Evolutionary conservation across 2,888 invertebrate genomes (phyloP).

Genomic region (Helicoverpa assulta): DNA sequence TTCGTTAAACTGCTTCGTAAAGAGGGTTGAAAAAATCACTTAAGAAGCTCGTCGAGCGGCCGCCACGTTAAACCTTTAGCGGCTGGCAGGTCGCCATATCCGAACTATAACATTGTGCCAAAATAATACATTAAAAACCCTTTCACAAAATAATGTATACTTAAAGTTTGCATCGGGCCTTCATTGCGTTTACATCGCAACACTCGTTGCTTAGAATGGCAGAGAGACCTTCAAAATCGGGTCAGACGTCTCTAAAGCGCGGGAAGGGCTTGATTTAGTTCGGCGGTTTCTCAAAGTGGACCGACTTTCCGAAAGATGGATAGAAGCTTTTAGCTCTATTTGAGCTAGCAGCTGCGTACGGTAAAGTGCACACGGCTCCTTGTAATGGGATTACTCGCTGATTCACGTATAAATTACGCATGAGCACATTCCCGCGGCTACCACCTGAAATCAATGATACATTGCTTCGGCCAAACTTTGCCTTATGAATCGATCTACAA

Average conservation of each 20-base stretch:
- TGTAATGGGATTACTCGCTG: slow-evolving; percentile 77
- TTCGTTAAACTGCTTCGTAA: slow-evolving; percentile 82
- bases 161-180: slow-evolving; percentile 76
- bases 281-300: slow-evolving; percentile 83
- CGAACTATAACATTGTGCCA: slow-evolving; percentile 82
- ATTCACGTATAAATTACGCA: slow-evolving; percentile 79
- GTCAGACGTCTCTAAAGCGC: slow-evolving; percentile 77
- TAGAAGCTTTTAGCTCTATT: slow-evolving; percentile 87
- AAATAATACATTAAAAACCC: slow-evolving; percentile 87
- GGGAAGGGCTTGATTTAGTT: slow-evolving; percentile 81
- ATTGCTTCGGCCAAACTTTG: slow-evolving; percentile 59
- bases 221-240: slow-evolving; percentile 79
- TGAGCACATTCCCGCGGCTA: slow-evolving; percentile 67
- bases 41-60: slow-evolving; percentile 80
- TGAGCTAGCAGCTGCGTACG: slow-evolving; percentile 79
- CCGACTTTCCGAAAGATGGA: slow-evolving; percentile 84
- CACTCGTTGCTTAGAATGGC: slow-evolving; percentile 67
- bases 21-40: slow-evolving; percentile 85
- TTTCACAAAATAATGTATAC: slow-evolving; percentile 80
- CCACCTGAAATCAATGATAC: slow-evolving; percentile 70
- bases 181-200: slow-evolving; percentile 69
- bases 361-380: slow-evolving; percentile 72
- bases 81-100: slow-evolving; percentile 82
- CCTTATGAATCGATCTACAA: slow-evolving; percentile 19
- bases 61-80: slow-evolving; percentile 85